Evolutionary conservation across 2,797 vertebrate species (phyloP).

Genomic region (Smutsia temminckii): DNA sequence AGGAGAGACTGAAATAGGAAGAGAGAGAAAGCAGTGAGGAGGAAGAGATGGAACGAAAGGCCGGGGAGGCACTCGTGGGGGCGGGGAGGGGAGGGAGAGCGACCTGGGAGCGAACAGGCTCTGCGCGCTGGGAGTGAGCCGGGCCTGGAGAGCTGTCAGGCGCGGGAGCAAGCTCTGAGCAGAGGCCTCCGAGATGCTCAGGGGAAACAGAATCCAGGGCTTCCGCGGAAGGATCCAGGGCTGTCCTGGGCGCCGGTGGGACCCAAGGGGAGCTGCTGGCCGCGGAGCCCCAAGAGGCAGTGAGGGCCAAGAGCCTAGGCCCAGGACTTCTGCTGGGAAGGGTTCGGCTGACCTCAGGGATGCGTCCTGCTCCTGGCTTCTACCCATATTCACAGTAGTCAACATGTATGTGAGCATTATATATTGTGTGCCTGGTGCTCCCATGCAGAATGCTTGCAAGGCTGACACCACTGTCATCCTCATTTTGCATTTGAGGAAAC

Average conservation of each 20-base stretch:
- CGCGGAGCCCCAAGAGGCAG: neutral
- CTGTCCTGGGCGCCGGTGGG: neutral
- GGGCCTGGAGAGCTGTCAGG: neutral
- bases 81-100: neutral
- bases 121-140: neutral
- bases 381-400: neutral
- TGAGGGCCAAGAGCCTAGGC: neutral
- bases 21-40: neutral
- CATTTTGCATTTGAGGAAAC: slow-evolving; percentile 3
- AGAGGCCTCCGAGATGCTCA: neutral
- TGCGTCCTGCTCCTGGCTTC: neutral
- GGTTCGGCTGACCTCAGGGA: neutral
- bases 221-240: neutral
- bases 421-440: neutral
- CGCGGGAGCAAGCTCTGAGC: neutral
- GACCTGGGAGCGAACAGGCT: neutral
- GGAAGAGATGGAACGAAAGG: neutral
- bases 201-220: neutral
- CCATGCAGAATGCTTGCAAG: neutral
- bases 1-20: neutral
- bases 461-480: neutral
- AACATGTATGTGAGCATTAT: neutral
- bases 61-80: neutral
- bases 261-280: neutral
- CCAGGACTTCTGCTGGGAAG: neutral